Evolutionary conservation across 2,797 vertebrate genomes (phyloP).

Genomic region (Acanthopagrus latus): DNA sequence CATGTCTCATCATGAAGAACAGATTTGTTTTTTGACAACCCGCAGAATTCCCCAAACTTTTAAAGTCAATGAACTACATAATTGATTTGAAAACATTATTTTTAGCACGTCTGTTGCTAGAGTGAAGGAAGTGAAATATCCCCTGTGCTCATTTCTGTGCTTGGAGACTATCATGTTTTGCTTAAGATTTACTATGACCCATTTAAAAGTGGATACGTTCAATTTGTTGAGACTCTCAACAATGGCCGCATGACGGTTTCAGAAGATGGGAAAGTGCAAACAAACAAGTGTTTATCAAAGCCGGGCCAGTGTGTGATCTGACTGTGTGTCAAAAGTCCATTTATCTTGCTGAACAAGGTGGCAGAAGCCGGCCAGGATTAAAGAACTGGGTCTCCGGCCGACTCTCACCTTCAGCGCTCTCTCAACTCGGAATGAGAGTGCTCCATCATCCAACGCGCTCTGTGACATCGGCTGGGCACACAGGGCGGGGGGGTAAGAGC

Average conservation of each 20-base stretch:
- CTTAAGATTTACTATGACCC: background rate
- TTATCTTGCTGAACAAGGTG: slow-evolving; percentile 83
- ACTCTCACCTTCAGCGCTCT: slow-evolving; percentile 83
- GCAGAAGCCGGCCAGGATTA: slow-evolving; percentile 78
- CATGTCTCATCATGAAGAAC: slow-evolving; percentile 31
- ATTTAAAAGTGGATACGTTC: background rate
- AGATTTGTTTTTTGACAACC: slow-evolving; percentile 53
- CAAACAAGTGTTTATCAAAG: slow-evolving; percentile 68
- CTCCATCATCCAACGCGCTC: slow-evolving; percentile 81
- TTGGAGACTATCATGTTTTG: background rate
- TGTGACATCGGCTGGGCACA: slow-evolving; percentile 77
- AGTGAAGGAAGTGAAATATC: background rate
- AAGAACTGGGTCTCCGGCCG: slow-evolving; percentile 79
- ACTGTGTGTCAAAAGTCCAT: slow-evolving; percentile 81
- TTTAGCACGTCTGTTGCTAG: background rate
- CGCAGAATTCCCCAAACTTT: slow-evolving; percentile 12
- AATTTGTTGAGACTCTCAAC: slow-evolving; percentile 11
- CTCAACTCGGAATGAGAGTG: slow-evolving; percentile 83
- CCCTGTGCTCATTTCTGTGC: no score
- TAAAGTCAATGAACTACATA: slow-evolving; percentile 11
- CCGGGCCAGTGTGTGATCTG: slow-evolving; percentile 57
- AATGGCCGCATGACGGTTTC: slow-evolving; percentile 12
- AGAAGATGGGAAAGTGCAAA: slow-evolving; percentile 49
- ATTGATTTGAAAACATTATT: slow-evolving; percentile 29
- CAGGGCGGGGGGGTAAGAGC: slow-evolving; percentile 72